Evolutionary conservation across 2,797 vertebrate genomes (phyloP).

Genomic region (Eurystomus glaucurus): DNA sequence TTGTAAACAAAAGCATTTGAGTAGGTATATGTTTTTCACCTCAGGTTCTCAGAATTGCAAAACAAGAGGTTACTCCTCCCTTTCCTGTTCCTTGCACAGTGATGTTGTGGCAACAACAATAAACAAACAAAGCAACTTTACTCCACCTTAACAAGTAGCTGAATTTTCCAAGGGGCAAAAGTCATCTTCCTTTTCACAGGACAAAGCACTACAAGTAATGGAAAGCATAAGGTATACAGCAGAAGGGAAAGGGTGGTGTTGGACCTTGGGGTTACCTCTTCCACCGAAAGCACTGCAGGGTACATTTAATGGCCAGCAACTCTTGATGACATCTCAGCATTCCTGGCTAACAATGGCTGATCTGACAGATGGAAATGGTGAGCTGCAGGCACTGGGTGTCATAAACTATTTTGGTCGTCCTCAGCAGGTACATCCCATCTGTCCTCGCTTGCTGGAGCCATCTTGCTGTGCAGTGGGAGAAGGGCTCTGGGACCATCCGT

Average conservation of each 20-base stretch:
- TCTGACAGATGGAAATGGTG: fast-evolving
- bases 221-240: background rate
- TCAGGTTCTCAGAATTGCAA: background rate
- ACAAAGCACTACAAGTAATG: background rate
- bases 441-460: background rate
- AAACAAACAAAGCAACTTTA: background rate
- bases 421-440: background rate
- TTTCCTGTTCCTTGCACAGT: background rate
- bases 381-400: background rate
- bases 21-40: background rate
- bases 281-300: background rate
- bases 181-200: background rate
- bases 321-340: background rate
- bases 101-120: background rate
- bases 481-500: background rate
- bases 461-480: background rate
- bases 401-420: background rate
- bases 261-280: background rate
- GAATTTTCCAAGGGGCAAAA: background rate
- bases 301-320: background rate
- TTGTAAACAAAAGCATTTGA: background rate
- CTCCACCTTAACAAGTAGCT: background rate
- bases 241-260: background rate
- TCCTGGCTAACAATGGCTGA: background rate
- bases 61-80: background rate